A percentile compares a stretch with the other conserved stretches of the same genome.
phyloP scores from a whole-genome alignment of 2,888 invertebrate genomes.

The Lysandra coridon region DNA sequence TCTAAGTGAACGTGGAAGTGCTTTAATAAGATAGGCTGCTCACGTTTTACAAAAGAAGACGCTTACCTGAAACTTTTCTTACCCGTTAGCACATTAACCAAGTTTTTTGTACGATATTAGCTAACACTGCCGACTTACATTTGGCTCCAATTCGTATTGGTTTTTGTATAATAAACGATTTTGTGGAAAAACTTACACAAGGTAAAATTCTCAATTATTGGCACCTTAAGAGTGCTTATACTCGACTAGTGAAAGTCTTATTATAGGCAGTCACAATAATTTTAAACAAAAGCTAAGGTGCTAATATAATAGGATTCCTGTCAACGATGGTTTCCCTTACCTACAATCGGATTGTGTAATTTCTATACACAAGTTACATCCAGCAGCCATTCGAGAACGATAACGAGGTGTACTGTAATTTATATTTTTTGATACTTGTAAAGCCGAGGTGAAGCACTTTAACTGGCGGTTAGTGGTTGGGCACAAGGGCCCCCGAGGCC shows the following conservation, averaged over 20 bases:
- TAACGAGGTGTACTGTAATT: constrained; percentile 13
- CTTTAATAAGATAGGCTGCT: constrained; percentile 59
- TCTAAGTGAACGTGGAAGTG: constrained; percentile 41
- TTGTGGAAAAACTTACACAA: background rate
- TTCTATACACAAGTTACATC: background rate
- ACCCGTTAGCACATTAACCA: constrained; percentile 77
- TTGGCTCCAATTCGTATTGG: constrained; percentile 15
- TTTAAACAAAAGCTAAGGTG: too few species aligned
- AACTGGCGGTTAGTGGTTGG: constrained; percentile 33
- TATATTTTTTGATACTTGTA: constrained; percentile 19
- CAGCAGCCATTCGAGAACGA: background rate
- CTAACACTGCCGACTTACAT: constrained; percentile 48
- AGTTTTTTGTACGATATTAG: constrained; percentile 54
- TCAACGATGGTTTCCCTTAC: background rate
- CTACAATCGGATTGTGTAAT: background rate
- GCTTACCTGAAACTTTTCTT: constrained; percentile 78
- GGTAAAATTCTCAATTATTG: background rate
- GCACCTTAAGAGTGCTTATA: too few species aligned
- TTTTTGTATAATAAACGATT: background rate
- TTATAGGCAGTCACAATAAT: too few species aligned
- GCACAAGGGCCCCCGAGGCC: constrained; percentile 45
- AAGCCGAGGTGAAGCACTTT: constrained; percentile 16
- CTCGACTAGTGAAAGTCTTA: too few species aligned
- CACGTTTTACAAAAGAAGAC: constrained; percentile 73
- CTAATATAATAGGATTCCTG: too few species aligned